Percentiles rank a stretch among this genome's conserved stretches.
Evolutionary conservation across 53 echinoderm and acorn worm species (phyloP).

Genomic region (Crossaster papposus): DNA sequence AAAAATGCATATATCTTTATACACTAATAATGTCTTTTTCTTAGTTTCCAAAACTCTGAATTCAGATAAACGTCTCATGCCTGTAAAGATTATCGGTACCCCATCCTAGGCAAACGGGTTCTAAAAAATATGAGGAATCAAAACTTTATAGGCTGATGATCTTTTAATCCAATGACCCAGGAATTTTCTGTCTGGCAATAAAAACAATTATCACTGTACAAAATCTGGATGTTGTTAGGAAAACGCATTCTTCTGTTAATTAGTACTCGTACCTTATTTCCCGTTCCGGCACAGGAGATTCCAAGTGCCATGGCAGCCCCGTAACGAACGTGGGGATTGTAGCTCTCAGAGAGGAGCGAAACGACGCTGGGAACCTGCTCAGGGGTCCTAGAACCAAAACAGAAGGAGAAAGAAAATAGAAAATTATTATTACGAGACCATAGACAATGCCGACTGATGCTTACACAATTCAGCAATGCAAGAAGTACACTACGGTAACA

Average conservation of each 20-base stretch:
- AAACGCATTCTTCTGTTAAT: neutral
- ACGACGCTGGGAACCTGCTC: constrained; percentile 94
- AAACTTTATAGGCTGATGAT: too few relatives aligned
- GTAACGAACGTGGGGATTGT: constrained; percentile 95
- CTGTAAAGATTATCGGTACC: too few relatives aligned
- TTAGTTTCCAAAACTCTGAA: too few relatives aligned
- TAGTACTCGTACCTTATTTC: constrained; percentile 75
- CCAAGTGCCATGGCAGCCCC: constrained; percentile 97
- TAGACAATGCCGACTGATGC: neutral
- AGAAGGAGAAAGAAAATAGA: neutral
- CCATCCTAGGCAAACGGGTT: too few relatives aligned
- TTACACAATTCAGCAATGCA: neutral
- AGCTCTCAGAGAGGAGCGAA: constrained; percentile 92
- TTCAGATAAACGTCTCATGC: too few relatives aligned
- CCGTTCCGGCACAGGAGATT: constrained; percentile 95
- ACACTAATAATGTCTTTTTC: too few relatives aligned
- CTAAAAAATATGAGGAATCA: too few relatives aligned
- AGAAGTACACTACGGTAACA: neutral
- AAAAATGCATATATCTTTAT: too few relatives aligned
- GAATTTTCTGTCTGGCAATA: neutral
- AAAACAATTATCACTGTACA: neutral
- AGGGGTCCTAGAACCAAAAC: constrained; percentile 68
- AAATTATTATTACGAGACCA: neutral
- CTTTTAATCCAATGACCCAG: too few relatives aligned
- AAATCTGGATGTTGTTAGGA: neutral